Evolutionary conservation across 2,797 vertebrate genomes (phyloP).

Genomic region (Nothura maculosa): DNA sequence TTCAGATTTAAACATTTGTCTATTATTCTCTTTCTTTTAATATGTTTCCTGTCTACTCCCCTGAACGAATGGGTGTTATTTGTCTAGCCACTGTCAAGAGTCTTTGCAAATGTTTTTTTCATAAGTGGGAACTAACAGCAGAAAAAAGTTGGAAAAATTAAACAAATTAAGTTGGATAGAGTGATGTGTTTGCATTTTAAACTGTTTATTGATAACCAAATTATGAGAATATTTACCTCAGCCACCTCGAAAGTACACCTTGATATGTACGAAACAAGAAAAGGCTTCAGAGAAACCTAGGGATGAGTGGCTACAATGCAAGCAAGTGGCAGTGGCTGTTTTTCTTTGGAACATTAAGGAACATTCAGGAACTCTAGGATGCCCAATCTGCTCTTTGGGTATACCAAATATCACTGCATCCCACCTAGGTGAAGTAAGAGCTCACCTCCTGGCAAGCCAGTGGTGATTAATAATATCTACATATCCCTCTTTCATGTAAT

Average conservation of each 20-base stretch:
- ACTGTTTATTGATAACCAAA: accelerated
- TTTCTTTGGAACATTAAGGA: neutral
- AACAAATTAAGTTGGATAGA: neutral
- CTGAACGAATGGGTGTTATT: neutral
- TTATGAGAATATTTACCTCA: neutral
- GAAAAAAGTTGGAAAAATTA: neutral
- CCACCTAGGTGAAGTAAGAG: neutral
- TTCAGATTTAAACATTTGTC: neutral
- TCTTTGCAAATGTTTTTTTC: neutral
- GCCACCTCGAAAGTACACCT: neutral
- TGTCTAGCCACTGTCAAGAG: neutral
- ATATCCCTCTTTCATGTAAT: neutral
- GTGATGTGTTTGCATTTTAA: neutral
- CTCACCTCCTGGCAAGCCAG: accelerated
- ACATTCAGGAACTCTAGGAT: neutral
- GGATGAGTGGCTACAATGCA: accelerated
- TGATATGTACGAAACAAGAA: neutral
- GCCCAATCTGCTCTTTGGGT: neutral
- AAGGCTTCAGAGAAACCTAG: neutral
- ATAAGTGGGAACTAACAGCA: neutral
- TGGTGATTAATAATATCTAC: accelerated
- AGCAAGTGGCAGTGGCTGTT: neutral
- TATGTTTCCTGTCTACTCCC: neutral
- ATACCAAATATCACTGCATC: neutral
- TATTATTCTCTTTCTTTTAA: neutral